These are phyloP conservation scores for Blennius ocellaris DNA, from an alignment of 2,113 vertebrate genomes.

Conservation along the genomic window DNA sequence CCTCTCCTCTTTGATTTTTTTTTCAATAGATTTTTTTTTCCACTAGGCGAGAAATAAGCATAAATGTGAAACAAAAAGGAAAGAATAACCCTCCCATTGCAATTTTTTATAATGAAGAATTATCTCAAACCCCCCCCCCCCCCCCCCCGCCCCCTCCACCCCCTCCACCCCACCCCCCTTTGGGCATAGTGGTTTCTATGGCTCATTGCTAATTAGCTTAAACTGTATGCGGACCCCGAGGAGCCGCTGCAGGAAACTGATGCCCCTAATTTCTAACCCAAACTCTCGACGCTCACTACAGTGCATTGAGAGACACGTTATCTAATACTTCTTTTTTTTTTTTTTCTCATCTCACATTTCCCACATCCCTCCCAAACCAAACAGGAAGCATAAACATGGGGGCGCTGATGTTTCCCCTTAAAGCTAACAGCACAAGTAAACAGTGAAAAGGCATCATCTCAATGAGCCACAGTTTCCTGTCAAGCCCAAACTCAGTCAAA, in stretches of 20 bases:
- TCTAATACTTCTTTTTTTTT: background rate
- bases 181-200: slow-evolving; percentile 48
- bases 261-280: slow-evolving; percentile 48
- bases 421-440: slow-evolving; percentile 17
- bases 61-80: slow-evolving; percentile 21
- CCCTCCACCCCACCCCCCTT: slow-evolving; percentile 27
- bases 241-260: slow-evolving; percentile 49
- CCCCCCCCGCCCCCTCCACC: slow-evolving; percentile 17
- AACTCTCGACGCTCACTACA: slow-evolving; percentile 34
- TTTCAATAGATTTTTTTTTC: slow-evolving; percentile 9
- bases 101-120: slow-evolving; percentile 41
- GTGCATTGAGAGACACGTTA: slow-evolving; percentile 34
- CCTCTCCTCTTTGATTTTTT: slow-evolving; percentile 28
- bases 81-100: slow-evolving; percentile 43
- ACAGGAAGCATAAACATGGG: slow-evolving; percentile 47
- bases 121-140: slow-evolving; percentile 27
- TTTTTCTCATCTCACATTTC: background rate
- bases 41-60: slow-evolving; percentile 37
- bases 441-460: slow-evolving; percentile 19
- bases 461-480: slow-evolving; percentile 50
- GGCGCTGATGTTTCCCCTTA: slow-evolving; percentile 16
- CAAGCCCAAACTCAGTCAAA: slow-evolving; percentile 8
- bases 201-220: slow-evolving; percentile 62
- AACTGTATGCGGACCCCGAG: slow-evolving; percentile 61
- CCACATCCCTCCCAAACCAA: slow-evolving; percentile 50